Conservation (phyloP, 1,140 invertebrate species). For the Pygmarrhopalites habei region DNA sequence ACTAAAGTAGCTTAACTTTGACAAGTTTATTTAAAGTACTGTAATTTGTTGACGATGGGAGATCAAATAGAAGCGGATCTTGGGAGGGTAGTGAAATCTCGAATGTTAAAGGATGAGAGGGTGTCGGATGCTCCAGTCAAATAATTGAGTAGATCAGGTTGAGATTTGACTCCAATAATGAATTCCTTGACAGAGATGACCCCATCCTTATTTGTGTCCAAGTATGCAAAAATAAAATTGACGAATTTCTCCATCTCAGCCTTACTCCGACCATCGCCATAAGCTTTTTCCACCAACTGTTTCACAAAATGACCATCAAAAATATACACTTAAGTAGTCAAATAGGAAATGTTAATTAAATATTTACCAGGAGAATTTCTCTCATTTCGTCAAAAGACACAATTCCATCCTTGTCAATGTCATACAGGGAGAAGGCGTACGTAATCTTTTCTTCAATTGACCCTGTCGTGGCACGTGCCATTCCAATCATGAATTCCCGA, state of each 20-base stretch:
- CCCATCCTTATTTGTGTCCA: conserved; percentile 4
- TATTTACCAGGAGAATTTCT: conserved; percentile 7
- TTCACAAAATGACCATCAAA: background rate
- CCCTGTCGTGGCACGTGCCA: conserved; percentile 3
- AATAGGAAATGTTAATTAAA: too few species aligned
- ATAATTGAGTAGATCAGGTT: background rate
- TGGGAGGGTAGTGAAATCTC: too few species aligned
- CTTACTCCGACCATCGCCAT: background rate
- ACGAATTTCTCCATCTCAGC: conserved; percentile 8
- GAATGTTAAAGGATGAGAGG: background rate
- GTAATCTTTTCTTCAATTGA: background rate
- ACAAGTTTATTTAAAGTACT: too few species aligned
- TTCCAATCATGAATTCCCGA: conserved; percentile 7
- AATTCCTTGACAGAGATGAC: conserved; percentile 9
- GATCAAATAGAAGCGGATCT: too few species aligned
- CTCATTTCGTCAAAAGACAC: conserved; percentile 2
- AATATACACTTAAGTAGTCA: too few species aligned
- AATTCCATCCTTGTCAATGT: conserved; percentile 6
- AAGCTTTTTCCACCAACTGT: conserved; percentile 4
- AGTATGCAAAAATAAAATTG: background rate
- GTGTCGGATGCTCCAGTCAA: conserved; percentile 1
- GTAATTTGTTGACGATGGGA: too few species aligned
- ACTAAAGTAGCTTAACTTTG: too few species aligned
- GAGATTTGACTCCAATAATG: background rate
- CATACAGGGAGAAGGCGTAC: conserved; percentile 7